These are phyloP conservation scores for Drosophila pruinosa DNA, from an alignment of 1,140 invertebrate species.

Conservation along the genomic window DNA sequence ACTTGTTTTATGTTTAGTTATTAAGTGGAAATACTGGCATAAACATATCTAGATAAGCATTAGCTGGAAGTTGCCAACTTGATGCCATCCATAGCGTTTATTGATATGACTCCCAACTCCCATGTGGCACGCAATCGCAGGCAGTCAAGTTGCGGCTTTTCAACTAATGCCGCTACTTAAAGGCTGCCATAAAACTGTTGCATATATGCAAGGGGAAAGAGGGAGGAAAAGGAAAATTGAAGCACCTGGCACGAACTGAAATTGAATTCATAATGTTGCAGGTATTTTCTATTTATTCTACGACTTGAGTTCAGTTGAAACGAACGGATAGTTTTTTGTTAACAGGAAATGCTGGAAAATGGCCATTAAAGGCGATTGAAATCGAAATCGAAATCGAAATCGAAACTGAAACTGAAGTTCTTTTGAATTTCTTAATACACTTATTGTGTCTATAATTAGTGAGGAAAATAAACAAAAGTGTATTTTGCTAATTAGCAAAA, in stretches of 20 bases:
- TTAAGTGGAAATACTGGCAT: not conserved
- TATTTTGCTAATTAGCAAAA: not conserved
- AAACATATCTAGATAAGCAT: not conserved
- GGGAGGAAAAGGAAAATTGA: not conserved
- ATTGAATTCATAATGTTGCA: conserved; percentile 4
- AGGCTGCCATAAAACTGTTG: not conserved
- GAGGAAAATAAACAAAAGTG: not conserved
- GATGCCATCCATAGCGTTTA: not conserved
- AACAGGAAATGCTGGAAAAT: no score
- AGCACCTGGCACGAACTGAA: not conserved
- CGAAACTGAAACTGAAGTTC: not conserved
- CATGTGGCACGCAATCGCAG: not conserved
- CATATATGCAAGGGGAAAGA: not conserved
- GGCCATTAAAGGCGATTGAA: not conserved
- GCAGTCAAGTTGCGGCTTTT: not conserved
- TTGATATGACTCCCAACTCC: not conserved
- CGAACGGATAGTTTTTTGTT: conserved; percentile 26
- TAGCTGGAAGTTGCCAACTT: not conserved
- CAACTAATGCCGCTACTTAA: not conserved
- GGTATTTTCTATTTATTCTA: conserved; percentile 8
- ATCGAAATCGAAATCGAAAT: not conserved
- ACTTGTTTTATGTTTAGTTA: not conserved
- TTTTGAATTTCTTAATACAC: not conserved
- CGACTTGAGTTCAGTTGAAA: conserved; percentile 43
- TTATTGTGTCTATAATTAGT: not conserved